phyloP scores from a whole-genome alignment of 1,140 invertebrate species.

The Cotesia chilonis region DNA sequence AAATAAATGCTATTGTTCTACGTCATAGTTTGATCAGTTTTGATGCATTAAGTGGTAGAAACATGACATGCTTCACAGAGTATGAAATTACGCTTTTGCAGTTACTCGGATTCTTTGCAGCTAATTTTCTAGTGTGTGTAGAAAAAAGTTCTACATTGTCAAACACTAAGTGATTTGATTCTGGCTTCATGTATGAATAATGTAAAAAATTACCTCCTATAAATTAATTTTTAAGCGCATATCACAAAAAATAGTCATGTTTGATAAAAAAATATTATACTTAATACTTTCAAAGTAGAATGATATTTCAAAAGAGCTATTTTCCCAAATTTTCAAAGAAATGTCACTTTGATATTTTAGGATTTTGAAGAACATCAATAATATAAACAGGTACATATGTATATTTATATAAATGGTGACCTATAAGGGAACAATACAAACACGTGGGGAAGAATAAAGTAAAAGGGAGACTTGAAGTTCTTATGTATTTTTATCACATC shows the following conservation, averaged over 20 bases:
- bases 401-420: neutral
- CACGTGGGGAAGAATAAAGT: neutral
- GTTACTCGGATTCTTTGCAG: slow-evolving; percentile 14
- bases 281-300: no score
- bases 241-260: no score
- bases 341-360: no score
- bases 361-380: no score
- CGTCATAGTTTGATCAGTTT: slow-evolving; percentile 12
- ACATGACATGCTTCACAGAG: slow-evolving; percentile 11
- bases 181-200: neutral
- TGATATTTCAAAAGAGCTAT: no score
- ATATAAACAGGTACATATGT: no score
- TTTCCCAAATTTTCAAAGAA: no score
- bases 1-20: neutral
- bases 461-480: slow-evolving; percentile 10
- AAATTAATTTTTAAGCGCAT: no score
- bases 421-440: neutral
- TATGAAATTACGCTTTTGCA: slow-evolving; percentile 21
- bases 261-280: no score
- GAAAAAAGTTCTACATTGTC: neutral
- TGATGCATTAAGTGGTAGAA: slow-evolving; percentile 12
- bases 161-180: neutral
- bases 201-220: no score
- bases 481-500: slow-evolving; percentile 30
- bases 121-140: neutral